Conservation (phyloP, 37 sponge, comb jelly and placozoan species). For the Sycon ciliatum region DNA sequence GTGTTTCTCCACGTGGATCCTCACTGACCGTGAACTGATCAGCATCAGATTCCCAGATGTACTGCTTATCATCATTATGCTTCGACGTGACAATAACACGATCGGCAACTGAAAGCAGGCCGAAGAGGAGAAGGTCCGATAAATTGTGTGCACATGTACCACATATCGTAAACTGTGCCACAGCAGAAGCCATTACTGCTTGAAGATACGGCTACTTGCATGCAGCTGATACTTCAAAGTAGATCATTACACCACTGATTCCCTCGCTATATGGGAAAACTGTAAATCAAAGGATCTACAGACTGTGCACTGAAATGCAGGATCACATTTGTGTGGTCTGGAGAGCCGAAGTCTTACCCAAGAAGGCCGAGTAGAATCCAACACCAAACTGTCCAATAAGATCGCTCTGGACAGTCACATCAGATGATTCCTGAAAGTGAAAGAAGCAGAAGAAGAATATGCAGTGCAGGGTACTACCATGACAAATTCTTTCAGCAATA, state of each 20-base stretch:
- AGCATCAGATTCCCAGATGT: conserved; percentile 90
- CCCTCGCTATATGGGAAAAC: too few species aligned
- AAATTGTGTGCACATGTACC: too few species aligned
- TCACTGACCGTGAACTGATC: conserved; percentile 66
- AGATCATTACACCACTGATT: too few species aligned
- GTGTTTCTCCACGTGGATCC: conserved; percentile 87
- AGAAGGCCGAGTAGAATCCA: conserved; percentile 98
- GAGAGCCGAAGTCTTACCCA: too few species aligned
- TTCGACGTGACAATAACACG: conserved; percentile 93
- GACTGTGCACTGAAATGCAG: too few species aligned
- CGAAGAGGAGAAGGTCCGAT: too few species aligned
- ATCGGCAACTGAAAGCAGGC: conserved; percentile 79
- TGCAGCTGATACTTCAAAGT: too few species aligned
- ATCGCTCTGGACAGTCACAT: conserved; percentile 43
- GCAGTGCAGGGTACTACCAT: not conserved
- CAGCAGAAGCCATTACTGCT: too few species aligned
- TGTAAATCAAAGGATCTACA: too few species aligned
- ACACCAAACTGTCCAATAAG: conserved; percentile 99
- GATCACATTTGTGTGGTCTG: too few species aligned
- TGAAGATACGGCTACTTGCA: too few species aligned
- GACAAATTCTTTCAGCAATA: not conserved
- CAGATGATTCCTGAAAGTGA: conserved; percentile 13
- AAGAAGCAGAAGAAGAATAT: not conserved
- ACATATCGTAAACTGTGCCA: too few species aligned
- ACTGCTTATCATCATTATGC: conserved; percentile 86